Base-by-base conservation (phyloP, 2,888 invertebrate species). In the Xestia c-nigrum region DNA sequence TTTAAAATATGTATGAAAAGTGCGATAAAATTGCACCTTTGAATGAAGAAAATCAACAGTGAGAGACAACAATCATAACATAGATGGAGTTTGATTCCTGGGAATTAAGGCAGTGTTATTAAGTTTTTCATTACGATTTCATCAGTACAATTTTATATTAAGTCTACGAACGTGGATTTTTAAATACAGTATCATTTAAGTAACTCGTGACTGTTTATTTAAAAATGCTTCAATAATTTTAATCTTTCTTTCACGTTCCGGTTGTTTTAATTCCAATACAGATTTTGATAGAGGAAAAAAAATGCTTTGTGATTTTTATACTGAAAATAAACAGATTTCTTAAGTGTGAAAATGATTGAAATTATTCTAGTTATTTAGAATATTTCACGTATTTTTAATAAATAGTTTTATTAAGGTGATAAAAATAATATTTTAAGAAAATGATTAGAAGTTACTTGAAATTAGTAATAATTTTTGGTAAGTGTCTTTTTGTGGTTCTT, bases 401-500 rank as follows among this genome's bases (percentile, higher is more conserved):
- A n/a, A 1, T 63, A 31, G 14, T 52, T 63, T 46, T 21, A 16
- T 40, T 31, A 64, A 40, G 12, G 31, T 24, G 12, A 0, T 47
- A n/a, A 0, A 31, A 12, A 46, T 0, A 3, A 14, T 38, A 21
- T 10, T 4, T 14, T 5, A 3, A n/a, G 2, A 81, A 57, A 57
- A 82, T 82, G 82, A 19, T 69, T 9, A 61, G 38, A 38, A 38
- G 19, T 55, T 59, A 47, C 16, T 31, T 81, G 16, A 68, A n/a
- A 67, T 50, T 82, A 40, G 0, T 61, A 0, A 72, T 72, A 14
- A 16, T 78, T 52, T 65, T 78, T 14, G 78, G 82, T 82, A 69
- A 82, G 82, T 31, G 0, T 24, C 0, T 52, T n/a, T 61, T 61
- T 59, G 38, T 5, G n/a, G 55, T n/a, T 52, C 21, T 14, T 21